Conservation (phyloP, 2,113 vertebrate species). For the Nettapus auritus region DNA sequence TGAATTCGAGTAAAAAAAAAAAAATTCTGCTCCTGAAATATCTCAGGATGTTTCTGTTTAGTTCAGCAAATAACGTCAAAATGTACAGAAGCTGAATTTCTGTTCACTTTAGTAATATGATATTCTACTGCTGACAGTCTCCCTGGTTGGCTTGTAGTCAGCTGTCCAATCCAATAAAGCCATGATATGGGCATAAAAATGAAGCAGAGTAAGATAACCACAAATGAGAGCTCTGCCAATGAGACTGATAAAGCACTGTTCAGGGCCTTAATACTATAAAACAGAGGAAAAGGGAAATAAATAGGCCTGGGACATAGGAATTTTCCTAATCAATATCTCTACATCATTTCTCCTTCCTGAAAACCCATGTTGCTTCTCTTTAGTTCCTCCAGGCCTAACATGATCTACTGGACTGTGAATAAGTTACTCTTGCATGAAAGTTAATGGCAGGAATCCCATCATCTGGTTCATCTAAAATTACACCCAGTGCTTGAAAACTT, state of each 20-base stretch:
- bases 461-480: background rate
- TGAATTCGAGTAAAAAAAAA: background rate
- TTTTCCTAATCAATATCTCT: background rate
- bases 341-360: background rate
- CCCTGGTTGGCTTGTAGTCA: constrained; percentile 29
- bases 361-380: background rate
- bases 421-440: background rate
- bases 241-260: background rate
- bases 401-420: background rate
- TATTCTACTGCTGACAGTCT: constrained; percentile 30
- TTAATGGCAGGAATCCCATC: background rate
- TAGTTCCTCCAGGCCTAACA: background rate
- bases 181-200: constrained; percentile 18
- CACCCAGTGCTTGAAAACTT: background rate
- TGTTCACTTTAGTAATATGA: constrained; percentile 36
- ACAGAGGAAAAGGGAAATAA: background rate
- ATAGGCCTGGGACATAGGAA: background rate
- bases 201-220: constrained; percentile 19
- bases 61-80: constrained; percentile 25
- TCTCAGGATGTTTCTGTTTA: constrained; percentile 24
- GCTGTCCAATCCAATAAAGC: constrained; percentile 41
- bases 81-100: constrained; percentile 14
- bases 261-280: background rate
- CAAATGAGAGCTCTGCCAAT: constrained; percentile 7
- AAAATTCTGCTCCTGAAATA: constrained; percentile 31